These are phyloP conservation scores for Urocyon cinereoargenteus DNA, from an alignment of 2,797 vertebrate species.

Conservation along the genomic window DNA sequence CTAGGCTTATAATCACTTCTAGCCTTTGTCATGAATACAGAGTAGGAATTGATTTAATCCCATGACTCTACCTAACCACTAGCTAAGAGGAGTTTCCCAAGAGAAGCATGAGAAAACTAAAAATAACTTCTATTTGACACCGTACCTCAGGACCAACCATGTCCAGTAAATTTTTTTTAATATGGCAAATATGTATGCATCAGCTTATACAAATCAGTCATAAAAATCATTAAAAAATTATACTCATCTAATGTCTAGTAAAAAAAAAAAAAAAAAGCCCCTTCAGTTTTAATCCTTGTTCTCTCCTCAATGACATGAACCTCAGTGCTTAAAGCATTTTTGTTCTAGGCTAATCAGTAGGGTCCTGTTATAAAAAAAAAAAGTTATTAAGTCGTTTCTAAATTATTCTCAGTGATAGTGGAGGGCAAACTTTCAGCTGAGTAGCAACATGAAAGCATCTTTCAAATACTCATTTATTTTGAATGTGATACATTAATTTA, in stretches of 20 bases:
- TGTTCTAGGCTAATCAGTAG: background rate
- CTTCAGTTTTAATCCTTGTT: background rate
- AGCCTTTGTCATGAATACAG: background rate
- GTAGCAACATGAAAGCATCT: background rate
- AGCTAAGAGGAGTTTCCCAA: background rate
- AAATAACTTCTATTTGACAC: too few species aligned
- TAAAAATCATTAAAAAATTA: constrained; percentile 31
- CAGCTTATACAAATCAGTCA: background rate
- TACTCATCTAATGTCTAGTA: background rate
- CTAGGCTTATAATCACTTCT: background rate
- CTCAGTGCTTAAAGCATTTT: background rate
- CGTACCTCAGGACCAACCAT: background rate
- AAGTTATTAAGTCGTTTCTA: constrained; percentile 40
- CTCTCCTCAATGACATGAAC: background rate
- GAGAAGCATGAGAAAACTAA: background rate
- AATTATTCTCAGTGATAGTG: background rate
- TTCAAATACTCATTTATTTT: constrained; percentile 53
- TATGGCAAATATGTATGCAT: background rate
- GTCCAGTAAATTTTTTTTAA: constrained; percentile 21
- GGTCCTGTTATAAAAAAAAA: background rate
- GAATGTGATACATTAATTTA: constrained; percentile 3
- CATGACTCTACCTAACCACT: background rate
- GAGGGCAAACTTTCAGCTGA: background rate
- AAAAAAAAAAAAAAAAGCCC: constrained; percentile 14
- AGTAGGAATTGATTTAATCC: background rate